Conservation (phyloP, 2,113 vertebrate species). For the Zapus hudsonius region DNA sequence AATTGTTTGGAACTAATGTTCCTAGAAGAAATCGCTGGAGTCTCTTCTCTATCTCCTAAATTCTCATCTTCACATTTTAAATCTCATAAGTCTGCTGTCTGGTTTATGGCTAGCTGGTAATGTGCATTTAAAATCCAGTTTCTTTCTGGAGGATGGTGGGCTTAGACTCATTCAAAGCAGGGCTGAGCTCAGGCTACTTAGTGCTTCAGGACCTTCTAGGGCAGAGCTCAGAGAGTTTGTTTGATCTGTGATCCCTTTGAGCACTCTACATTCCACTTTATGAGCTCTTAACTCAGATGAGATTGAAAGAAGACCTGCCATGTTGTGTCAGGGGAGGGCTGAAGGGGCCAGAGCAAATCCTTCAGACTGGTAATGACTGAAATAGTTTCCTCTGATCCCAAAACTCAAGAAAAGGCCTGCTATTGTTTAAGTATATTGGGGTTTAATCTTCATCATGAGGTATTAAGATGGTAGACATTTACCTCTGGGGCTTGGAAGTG, state of each 20-base stretch:
- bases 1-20: background rate
- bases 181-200: slow-evolving; percentile 3
- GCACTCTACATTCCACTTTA: background rate
- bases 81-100: background rate
- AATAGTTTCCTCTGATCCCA: background rate
- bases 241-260: slow-evolving; percentile 25
- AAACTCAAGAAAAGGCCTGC: background rate
- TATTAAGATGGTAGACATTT: background rate
- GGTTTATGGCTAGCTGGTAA: background rate
- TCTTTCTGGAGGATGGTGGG: background rate
- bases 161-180: background rate
- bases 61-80: background rate
- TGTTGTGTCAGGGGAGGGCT: background rate
- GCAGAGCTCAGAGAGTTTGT: background rate
- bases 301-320: slow-evolving; percentile 15
- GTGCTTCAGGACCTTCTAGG: background rate
- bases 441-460: background rate
- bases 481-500: background rate
- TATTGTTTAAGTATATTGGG: background rate
- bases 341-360: background rate
- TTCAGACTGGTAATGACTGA: background rate
- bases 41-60: background rate
- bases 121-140: background rate
- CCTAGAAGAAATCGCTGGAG: background rate
- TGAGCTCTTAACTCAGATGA: background rate